Percentiles rank a stretch among this genome's conserved stretches.
Conservation (phyloP, 1,140 invertebrate species). For the Ceratina japonica region DNA sequence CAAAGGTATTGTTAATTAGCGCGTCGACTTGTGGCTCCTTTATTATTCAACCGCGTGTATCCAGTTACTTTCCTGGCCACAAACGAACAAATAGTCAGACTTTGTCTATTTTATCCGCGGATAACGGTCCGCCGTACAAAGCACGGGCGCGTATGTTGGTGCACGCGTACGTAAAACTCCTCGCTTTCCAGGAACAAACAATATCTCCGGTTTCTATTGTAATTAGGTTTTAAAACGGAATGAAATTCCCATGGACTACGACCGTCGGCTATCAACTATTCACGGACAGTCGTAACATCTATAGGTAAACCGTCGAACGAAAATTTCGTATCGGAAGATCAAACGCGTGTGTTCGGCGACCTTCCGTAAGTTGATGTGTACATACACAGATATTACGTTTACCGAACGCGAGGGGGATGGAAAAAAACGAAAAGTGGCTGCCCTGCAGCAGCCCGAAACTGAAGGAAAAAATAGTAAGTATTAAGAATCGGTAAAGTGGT, state of each 20-base stretch:
- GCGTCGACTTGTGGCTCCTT: constrained; percentile 61
- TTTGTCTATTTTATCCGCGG: constrained; percentile 58
- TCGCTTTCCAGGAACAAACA: constrained; percentile 41
- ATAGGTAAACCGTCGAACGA: constrained; percentile 21
- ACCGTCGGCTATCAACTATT: constrained; percentile 8
- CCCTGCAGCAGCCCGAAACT: too few species aligned
- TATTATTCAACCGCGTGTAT: constrained; percentile 63
- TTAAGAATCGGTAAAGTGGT: background rate
- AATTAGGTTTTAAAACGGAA: constrained; percentile 39
- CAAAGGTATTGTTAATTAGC: constrained; percentile 67
- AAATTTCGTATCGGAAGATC: constrained; percentile 33
- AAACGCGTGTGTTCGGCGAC: constrained; percentile 14
- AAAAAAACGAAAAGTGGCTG: background rate
- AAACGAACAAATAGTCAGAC: constrained; percentile 62
- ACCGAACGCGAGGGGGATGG: constrained; percentile 4
- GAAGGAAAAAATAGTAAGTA: too few species aligned
- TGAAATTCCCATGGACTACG: constrained; percentile 20
- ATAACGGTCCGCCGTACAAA: constrained; percentile 20
- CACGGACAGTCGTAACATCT: background rate
- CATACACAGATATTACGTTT: constrained; percentile 16
- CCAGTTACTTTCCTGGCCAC: constrained; percentile 59
- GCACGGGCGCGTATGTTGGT: background rate
- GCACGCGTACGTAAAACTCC: background rate
- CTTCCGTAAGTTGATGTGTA: constrained; percentile 18
- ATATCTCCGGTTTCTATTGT: constrained; percentile 47